Percentiles rank a stretch among this genome's conserved stretches.
These are phyloP conservation scores for Somateria mollissima DNA, from an alignment of 2,797 vertebrate genomes.

Conservation along the genomic window DNA sequence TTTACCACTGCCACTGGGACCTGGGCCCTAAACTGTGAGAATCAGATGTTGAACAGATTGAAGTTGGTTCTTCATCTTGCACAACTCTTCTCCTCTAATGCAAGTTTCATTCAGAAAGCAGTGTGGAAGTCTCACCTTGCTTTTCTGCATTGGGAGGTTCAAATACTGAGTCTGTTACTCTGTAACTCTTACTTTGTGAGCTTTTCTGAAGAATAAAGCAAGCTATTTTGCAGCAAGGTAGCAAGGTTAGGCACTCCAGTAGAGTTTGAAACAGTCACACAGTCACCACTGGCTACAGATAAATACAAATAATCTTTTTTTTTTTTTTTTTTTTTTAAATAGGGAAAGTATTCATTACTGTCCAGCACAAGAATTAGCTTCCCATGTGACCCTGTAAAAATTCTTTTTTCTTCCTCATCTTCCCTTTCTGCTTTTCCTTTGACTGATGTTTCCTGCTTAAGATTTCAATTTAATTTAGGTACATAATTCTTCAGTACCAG, in stretches of 20 bases:
- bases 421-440: not conserved
- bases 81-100: not conserved
- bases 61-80: not conserved
- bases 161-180: not conserved
- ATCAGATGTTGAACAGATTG: not conserved
- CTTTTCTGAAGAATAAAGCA: not conserved
- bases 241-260: not conserved
- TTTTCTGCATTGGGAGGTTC: not conserved
- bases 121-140: not conserved
- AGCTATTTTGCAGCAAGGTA: not conserved
- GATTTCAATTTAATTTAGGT: not conserved
- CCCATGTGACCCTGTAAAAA: not conserved
- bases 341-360: not conserved
- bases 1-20: not conserved
- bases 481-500: not conserved
- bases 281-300: not conserved
- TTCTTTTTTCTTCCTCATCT: not conserved
- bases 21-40: not conserved
- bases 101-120: not conserved
- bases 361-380: not conserved
- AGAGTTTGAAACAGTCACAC: not conserved
- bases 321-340: not conserved
- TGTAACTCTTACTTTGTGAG: not conserved
- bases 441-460: not conserved
- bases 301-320: not conserved